Percentiles rank a stretch among this genome's conserved stretches.
These are phyloP conservation scores for Anoplopoma fimbria DNA, from an alignment of 2,113 vertebrate species.

Conservation along the genomic window DNA sequence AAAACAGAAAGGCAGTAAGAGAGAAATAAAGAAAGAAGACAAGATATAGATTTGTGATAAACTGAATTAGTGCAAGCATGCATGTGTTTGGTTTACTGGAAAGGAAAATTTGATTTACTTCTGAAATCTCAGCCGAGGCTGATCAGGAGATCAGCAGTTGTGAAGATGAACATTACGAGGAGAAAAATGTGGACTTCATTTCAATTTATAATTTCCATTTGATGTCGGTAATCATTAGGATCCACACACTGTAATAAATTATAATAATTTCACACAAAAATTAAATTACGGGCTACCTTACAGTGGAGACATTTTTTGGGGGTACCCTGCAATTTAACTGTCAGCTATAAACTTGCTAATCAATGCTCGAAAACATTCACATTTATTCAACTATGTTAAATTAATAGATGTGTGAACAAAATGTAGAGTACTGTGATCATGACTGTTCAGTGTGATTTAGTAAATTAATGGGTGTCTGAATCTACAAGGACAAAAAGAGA, in stretches of 20 bases:
- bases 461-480: conserved; percentile 97
- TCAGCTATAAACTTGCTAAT: conserved; percentile 98
- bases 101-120: conserved; percentile 35
- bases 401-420: conserved; percentile 97
- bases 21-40: neutral
- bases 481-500: conserved; percentile 91
- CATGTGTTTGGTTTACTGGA: conserved; percentile 3
- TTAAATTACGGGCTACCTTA: conserved; percentile 98
- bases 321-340: conserved; percentile 99
- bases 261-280: conserved; percentile 99
- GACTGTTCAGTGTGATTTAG: conserved; percentile 94
- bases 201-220: conserved; percentile 97
- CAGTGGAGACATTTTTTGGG: conserved; percentile 89
- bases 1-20: neutral
- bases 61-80: neutral
- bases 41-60: neutral
- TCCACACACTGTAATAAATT: conserved; percentile 98
- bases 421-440: conserved; percentile 93
- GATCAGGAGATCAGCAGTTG: conserved; percentile 68
- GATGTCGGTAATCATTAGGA: conserved; percentile 98
- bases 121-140: conserved; percentile 50
- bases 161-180: conserved; percentile 86
- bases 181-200: conserved; percentile 91
- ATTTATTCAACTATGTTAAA: conserved; percentile 99
- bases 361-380: conserved; percentile 97